Percentiles rank a stretch among this genome's conserved stretches.
Evolutionary conservation across 2,797 vertebrate genomes (phyloP).

Genomic region (Falco concolor): DNA sequence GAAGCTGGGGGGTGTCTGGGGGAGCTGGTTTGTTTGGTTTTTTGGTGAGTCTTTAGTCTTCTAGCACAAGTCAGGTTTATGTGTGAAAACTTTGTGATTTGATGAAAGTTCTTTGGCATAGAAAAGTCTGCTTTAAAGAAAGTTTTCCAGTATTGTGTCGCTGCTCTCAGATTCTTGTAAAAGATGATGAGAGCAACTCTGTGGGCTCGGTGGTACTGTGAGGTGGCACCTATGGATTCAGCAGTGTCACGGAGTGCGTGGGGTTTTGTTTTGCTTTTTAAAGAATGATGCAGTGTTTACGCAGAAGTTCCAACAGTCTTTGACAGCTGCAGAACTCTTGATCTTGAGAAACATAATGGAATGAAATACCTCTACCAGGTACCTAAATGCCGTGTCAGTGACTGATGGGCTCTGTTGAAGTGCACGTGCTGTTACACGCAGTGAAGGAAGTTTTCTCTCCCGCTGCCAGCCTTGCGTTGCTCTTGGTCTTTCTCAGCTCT

Average conservation of each 20-base stretch:
- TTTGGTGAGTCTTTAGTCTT: background rate
- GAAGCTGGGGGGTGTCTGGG: too few relatives aligned
- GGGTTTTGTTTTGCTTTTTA: background rate
- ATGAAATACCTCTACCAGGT: background rate
- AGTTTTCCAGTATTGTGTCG: background rate
- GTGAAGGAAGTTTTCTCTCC: background rate
- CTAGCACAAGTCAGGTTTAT: background rate
- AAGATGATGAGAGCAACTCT: background rate
- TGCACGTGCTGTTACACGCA: background rate
- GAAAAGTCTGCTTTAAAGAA: background rate
- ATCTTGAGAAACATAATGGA: background rate
- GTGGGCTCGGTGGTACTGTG: fast-evolving
- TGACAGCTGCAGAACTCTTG: background rate
- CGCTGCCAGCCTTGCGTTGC: background rate
- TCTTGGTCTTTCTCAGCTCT: background rate
- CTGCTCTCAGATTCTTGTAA: background rate
- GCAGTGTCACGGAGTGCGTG: background rate
- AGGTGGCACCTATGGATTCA: background rate
- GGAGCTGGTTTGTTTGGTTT: background rate
- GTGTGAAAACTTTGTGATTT: background rate
- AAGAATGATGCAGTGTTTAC: background rate
- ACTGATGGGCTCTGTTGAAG: background rate
- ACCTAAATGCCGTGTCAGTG: fast-evolving
- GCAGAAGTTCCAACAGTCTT: background rate
- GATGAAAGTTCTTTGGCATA: background rate